A percentile compares a stretch with the other conserved stretches of the same genome.
Evolutionary conservation across 2,888 invertebrate genomes (phyloP).

Genomic region (Empis livida): DNA sequence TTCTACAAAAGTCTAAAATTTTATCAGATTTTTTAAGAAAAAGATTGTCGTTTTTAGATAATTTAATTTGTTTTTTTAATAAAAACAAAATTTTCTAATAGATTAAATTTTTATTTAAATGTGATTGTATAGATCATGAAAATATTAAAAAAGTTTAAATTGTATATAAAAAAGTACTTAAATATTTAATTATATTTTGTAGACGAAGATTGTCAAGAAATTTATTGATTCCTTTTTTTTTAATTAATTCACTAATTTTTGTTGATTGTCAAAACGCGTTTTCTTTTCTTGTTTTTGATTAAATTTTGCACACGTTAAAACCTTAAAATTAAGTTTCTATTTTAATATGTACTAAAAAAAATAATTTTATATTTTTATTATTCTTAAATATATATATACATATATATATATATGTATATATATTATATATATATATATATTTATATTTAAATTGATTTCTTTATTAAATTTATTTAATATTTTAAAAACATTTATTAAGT

Average conservation of each 20-base stretch:
- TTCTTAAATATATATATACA: not conserved
- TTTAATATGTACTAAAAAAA: too few species aligned
- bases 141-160: too few species aligned
- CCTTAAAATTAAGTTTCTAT: not conserved
- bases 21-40: too few species aligned
- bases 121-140: too few species aligned
- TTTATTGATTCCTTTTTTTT: not conserved
- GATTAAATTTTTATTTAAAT: too few species aligned
- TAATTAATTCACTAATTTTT: constrained; percentile 6
- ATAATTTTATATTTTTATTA: not conserved
- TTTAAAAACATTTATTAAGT: not conserved
- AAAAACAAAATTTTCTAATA: too few species aligned
- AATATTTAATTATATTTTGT: constrained; percentile 1
- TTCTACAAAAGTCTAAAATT: too few species aligned
- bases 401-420: not conserved
- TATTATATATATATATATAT: not conserved
- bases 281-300: constrained; percentile 22
- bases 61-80: too few species aligned
- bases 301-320: not conserved
- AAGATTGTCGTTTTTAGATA: too few species aligned
- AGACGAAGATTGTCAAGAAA: constrained; percentile 10
- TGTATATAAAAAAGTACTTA: not conserved
- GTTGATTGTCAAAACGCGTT: constrained; percentile 38
- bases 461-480: too few species aligned
- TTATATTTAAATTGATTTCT: too few species aligned